phyloP scores from a whole-genome alignment of 2,888 invertebrate genomes.

The Ophion obscuratus region DNA sequence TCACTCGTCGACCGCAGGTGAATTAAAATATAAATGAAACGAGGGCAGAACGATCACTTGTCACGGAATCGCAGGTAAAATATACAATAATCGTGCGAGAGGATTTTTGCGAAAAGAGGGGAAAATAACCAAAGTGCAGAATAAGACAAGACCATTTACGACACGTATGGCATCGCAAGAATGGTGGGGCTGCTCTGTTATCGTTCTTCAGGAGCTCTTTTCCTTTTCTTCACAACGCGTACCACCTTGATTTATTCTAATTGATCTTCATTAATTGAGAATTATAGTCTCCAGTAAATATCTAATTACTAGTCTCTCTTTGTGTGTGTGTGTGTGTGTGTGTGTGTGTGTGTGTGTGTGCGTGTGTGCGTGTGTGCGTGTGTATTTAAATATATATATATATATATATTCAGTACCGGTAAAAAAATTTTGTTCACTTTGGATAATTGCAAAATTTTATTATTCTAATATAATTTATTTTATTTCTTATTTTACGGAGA shows the following conservation, averaged over 20 bases:
- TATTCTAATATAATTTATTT: no score
- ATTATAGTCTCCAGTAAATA: conserved; percentile 62
- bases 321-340: no score
- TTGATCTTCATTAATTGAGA: conserved; percentile 72
- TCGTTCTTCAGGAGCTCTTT: conserved; percentile 2
- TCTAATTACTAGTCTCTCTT: conserved; percentile 71
- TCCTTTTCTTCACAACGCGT: conserved; percentile 20
- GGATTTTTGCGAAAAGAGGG: conserved; percentile 31
- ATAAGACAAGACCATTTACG: conserved; percentile 12
- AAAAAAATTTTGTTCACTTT: no score
- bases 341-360: no score
- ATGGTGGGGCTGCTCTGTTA: not conserved
- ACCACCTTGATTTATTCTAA: conserved; percentile 68
- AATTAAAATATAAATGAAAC: conserved; percentile 60
- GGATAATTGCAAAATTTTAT: no score
- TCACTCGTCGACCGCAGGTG: conserved; percentile 35
- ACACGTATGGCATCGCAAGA: not conserved
- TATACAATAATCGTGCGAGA: conserved; percentile 48
- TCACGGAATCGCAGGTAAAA: conserved; percentile 53
- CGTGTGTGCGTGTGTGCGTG: no score
- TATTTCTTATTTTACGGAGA: no score
- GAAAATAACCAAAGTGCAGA: not conserved
- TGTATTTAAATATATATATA: no score
- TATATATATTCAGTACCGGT: no score
- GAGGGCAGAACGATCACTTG: conserved; percentile 60